phyloP scores from a whole-genome alignment of 1,140 invertebrate species.

The Heliconius himera region DNA sequence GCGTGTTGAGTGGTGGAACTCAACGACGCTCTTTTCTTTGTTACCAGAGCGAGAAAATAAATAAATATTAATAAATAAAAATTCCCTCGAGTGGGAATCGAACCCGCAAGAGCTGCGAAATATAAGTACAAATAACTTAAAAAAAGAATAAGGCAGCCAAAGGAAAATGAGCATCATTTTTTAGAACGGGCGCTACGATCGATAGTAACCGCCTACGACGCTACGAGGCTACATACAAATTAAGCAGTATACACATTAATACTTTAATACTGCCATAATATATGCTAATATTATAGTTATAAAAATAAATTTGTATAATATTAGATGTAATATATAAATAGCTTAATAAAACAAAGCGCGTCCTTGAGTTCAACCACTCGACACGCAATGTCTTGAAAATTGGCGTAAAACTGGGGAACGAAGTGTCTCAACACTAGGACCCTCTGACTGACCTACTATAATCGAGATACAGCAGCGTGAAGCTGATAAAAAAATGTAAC shows the following conservation, averaged over 20 bases:
- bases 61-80: too few relatives aligned
- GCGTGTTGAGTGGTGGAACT: too few relatives aligned
- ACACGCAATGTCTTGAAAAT: background rate
- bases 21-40: too few relatives aligned
- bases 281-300: background rate
- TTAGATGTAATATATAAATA: background rate
- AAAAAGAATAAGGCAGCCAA: background rate
- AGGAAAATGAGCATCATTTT: conserved; percentile 3
- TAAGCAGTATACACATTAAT: background rate
- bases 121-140: too few relatives aligned
- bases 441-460: background rate
- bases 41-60: too few relatives aligned
- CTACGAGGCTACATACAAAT: conserved; percentile 40
- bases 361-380: background rate
- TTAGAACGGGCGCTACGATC: conserved; percentile 41
- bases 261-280: background rate
- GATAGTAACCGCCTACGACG: conserved; percentile 47
- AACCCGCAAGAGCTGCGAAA: too few relatives aligned
- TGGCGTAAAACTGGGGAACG: background rate
- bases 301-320: background rate
- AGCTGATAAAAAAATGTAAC: background rate
- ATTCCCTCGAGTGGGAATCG: too few relatives aligned
- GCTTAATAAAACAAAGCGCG: background rate
- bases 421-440: background rate
- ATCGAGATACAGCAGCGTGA: background rate